These are phyloP conservation scores for Anser cygnoides DNA, from an alignment of 2,113 vertebrate species.

Conservation along the genomic window DNA sequence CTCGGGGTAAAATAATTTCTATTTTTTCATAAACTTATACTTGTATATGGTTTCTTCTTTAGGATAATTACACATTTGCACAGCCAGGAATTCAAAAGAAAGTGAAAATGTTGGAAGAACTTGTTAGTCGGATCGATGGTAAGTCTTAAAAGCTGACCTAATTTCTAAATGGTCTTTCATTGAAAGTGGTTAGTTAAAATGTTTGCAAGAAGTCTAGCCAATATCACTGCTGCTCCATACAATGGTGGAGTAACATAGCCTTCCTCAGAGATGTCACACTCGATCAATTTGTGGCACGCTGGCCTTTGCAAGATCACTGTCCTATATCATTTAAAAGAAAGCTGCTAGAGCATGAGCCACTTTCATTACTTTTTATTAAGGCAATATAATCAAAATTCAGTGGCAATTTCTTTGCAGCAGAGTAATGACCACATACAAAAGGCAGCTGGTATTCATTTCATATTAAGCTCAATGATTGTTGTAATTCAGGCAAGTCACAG, in stretches of 20 bases:
- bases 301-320: slow-evolving; percentile 40
- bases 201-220: background rate
- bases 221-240: background rate
- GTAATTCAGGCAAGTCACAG: slow-evolving; percentile 32
- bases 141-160: slow-evolving; percentile 62
- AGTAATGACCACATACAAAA: slow-evolving; percentile 55
- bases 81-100: slow-evolving; percentile 98
- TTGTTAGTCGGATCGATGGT: slow-evolving; percentile 98
- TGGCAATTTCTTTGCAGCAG: slow-evolving; percentile 61
- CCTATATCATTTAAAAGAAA: slow-evolving; percentile 38
- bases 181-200: background rate
- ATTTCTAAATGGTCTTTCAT: background rate
- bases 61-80: slow-evolving; percentile 99
- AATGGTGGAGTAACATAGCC: background rate
- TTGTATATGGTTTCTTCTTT: background rate
- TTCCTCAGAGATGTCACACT: slow-evolving; percentile 8
- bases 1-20: background rate
- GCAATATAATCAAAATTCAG: slow-evolving; percentile 68
- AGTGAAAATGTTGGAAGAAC: slow-evolving; percentile 93
- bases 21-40: background rate
- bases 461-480: slow-evolving; percentile 48
- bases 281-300: background rate
- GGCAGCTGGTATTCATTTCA: slow-evolving; percentile 57
- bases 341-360: slow-evolving; percentile 43
- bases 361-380: slow-evolving; percentile 74